Conservation (phyloP, 2,797 vertebrate genomes). For the Holocentrus rufus region DNA sequence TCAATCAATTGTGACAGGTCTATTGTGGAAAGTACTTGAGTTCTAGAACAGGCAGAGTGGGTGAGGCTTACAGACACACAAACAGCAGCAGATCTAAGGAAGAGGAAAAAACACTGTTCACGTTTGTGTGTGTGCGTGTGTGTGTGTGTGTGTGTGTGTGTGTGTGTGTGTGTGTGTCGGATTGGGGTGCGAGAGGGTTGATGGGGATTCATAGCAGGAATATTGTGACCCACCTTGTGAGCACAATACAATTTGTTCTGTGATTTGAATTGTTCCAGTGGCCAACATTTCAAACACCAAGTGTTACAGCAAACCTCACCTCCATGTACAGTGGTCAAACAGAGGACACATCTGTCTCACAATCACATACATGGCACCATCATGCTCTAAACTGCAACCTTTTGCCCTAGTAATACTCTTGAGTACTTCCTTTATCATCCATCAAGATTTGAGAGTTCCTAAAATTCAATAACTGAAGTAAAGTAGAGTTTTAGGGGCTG, state of each 20-base stretch:
- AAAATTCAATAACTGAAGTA: too few relatives aligned
- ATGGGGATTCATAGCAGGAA: conserved; percentile 27
- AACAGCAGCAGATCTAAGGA: conserved; percentile 13
- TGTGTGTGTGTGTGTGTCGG: conserved; percentile 2
- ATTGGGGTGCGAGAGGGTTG: too few relatives aligned
- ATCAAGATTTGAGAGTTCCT: too few relatives aligned
- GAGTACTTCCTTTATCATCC: too few relatives aligned
- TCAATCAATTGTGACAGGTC: conserved; percentile 62
- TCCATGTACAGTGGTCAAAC: not conserved
- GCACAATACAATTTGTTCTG: conserved; percentile 31
- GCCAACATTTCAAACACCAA: not conserved
- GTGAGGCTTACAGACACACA: conserved; percentile 24
- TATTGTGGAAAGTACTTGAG: conserved; percentile 65
- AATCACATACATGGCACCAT: too few relatives aligned
- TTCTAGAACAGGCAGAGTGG: conserved; percentile 34
- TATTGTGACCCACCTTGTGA: conserved; percentile 19
- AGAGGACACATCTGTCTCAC: not conserved
- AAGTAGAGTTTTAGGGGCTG: too few relatives aligned
- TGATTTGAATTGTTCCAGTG: conserved; percentile 33
- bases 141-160: not conserved
- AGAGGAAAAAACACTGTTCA: conserved; percentile 61
- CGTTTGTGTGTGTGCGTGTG: conserved; percentile 6
- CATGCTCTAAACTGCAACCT: too few relatives aligned
- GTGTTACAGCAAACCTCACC: not conserved
- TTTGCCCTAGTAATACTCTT: too few relatives aligned